A percentile compares a stretch with the other conserved stretches of the same genome.
These are phyloP conservation scores for Bombus superbus DNA, from an alignment of 1,140 invertebrate genomes.

Conservation along the genomic window DNA sequence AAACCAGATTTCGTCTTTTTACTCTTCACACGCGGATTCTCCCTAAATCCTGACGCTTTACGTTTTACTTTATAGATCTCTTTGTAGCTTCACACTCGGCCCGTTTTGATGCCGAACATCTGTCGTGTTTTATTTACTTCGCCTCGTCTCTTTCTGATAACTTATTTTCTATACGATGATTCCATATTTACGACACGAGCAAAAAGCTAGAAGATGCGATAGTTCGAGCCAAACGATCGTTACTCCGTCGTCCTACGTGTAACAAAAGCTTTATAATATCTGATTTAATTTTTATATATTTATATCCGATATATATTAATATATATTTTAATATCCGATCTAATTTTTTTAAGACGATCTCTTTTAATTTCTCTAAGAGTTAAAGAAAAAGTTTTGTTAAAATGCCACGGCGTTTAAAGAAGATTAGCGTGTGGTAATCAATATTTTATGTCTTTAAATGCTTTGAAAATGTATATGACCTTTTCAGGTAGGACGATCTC, in stretches of 20 bases:
- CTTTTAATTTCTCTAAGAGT: too few relatives aligned
- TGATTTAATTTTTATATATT: too few relatives aligned
- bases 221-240: too few relatives aligned
- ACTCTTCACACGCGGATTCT: neutral
- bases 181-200: too few relatives aligned
- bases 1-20: slow-evolving; percentile 15
- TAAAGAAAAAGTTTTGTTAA: too few relatives aligned
- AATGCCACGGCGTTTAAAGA: too few relatives aligned
- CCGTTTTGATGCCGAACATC: neutral
- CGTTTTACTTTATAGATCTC: slow-evolving; percentile 15
- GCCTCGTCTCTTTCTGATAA: neutral
- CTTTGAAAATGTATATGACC: neutral
- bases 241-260: too few relatives aligned
- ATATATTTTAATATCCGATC: too few relatives aligned
- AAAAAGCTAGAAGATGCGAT: neutral
- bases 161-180: neutral
- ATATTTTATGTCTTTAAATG: neutral
- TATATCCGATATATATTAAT: too few relatives aligned
- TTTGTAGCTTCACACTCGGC: neutral
- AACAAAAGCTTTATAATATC: too few relatives aligned
- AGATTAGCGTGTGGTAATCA: too few relatives aligned
- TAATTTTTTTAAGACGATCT: too few relatives aligned
- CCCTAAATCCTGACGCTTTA: slow-evolving; percentile 7
- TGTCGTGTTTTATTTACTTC: neutral
- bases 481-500: neutral